Evolutionary conservation across 2,113 vertebrate genomes (phyloP).

Genomic region (Marmota monax): DNA sequence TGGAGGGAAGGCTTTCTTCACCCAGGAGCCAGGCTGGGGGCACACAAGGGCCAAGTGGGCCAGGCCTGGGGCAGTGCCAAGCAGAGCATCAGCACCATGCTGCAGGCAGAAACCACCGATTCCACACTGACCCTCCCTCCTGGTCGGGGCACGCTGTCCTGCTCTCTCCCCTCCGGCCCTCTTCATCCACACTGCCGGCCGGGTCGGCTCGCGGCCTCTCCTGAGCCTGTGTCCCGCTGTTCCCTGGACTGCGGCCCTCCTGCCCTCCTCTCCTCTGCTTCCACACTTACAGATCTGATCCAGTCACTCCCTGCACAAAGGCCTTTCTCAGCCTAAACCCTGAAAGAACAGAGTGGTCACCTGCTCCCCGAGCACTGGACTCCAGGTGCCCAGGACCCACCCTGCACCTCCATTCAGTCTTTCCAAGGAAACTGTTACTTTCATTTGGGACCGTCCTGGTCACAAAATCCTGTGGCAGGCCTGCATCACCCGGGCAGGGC

Average conservation of each 20-base stretch:
- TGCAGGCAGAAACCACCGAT: neutral
- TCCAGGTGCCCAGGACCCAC: neutral
- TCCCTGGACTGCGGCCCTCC: neutral
- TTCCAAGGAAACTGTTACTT: neutral
- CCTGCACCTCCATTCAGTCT: neutral
- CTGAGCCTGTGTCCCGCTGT: neutral
- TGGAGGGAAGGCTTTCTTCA: neutral
- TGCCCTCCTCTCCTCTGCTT: neutral
- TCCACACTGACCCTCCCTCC: too few relatives aligned
- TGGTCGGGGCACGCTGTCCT: neutral
- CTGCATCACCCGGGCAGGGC: neutral
- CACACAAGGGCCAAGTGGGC: too few relatives aligned
- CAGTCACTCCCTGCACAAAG: neutral
- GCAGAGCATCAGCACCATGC: rapidly evolving
- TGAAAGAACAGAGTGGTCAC: rapidly evolving
- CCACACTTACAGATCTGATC: neutral
- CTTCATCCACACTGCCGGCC: rapidly evolving
- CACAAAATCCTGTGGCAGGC: neutral
- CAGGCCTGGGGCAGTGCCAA: neutral
- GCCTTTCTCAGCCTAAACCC: neutral
- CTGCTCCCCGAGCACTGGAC: rapidly evolving
- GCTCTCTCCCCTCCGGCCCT: rapidly evolving
- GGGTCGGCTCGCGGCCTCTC: rapidly evolving
- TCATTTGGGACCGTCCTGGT: too few relatives aligned
- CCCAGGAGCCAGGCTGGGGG: neutral